Evolutionary conservation across 2,888 invertebrate genomes (phyloP).

Genomic region (Hydrotaea cyrtoneurina): DNA sequence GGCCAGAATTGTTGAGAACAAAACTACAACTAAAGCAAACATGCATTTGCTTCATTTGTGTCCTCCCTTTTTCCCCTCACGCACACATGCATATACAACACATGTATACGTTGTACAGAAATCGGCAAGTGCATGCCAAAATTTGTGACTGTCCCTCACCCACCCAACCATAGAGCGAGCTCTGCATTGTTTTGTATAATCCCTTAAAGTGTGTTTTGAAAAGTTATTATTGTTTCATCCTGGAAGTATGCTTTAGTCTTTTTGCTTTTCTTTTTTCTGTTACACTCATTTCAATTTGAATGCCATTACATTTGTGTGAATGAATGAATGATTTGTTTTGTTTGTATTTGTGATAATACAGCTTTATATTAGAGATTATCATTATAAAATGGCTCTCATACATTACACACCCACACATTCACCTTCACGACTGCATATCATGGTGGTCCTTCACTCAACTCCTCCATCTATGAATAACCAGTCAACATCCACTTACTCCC

Average conservation of each 20-base stretch:
- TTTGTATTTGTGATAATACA: constrained; percentile 12
- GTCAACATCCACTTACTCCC: background rate
- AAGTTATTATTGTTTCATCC: background rate
- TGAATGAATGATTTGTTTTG: background rate
- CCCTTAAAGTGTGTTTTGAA: constrained; percentile 12
- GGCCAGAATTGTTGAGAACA: constrained; percentile 18
- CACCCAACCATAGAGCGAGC: background rate
- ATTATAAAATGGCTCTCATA: constrained; percentile 30
- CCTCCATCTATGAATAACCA: constrained; percentile 14
- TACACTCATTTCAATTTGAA: background rate
- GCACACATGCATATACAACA: background rate
- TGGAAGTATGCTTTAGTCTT: constrained; percentile 17
- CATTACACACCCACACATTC: background rate
- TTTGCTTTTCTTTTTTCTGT: constrained; percentile 4
- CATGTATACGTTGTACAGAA: background rate
- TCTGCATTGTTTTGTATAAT: background rate
- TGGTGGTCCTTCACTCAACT: background rate
- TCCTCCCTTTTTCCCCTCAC: background rate
- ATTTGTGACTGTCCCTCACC: background rate
- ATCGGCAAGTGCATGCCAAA: constrained; percentile 32
- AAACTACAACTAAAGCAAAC: constrained; percentile 11
- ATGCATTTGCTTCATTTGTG: background rate
- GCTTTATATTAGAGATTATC: constrained; percentile 12
- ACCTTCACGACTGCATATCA: background rate
- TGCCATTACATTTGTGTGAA: too few species aligned